Base-by-base conservation (phyloP, 2,797 vertebrate genomes). In the Tympanoctomys barrerae region DNA sequence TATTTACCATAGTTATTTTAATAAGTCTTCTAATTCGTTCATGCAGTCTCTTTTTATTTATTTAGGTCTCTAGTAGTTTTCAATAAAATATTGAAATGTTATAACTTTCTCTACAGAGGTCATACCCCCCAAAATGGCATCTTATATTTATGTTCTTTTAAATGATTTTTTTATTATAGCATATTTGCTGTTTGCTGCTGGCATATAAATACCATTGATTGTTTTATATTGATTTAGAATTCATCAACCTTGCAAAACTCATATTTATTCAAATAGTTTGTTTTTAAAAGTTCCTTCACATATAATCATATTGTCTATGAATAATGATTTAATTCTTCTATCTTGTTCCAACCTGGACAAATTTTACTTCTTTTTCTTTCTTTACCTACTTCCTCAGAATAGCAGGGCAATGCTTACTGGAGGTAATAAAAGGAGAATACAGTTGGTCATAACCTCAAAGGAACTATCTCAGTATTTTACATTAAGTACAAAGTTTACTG, bases 191-290 rank as follows among this genome's bases (percentile, higher is more conserved):
- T 89, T 92, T 87, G 46, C 28, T 85, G 19, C 49, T 73, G 9
- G 13, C 86, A 94, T 78, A 64, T 49, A 77, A 89, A 57, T 86
- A 64, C 24, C 52, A 90, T 70, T 75, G 36, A 91, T 86, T 91
- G 36, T 70, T 91, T 89, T 52, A 61, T 79, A 59, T 95, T 94
- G 87, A 75, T 88, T 89, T 91, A 68, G 61, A 96, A 89, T 91
- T 19, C 0, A 71, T 21, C 28, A 81, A 39, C 54, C 10, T 95
- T 82, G 49, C 31, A 91, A 91, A 94, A 91, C n/a, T 70, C 21
- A 61, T 59, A 91, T 46, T 10, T 82, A 93, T 86, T 75, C 13
- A 87, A 85, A 62, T 70, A 80, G 19, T 68, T 61, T 79, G 6
- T 73, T 90, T 80, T 77, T 77, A 59, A 57, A 89, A n/a, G 2